Evolutionary conservation across 2,888 invertebrate genomes (phyloP).

Genomic region (Gymnosoma rotundatum): DNA sequence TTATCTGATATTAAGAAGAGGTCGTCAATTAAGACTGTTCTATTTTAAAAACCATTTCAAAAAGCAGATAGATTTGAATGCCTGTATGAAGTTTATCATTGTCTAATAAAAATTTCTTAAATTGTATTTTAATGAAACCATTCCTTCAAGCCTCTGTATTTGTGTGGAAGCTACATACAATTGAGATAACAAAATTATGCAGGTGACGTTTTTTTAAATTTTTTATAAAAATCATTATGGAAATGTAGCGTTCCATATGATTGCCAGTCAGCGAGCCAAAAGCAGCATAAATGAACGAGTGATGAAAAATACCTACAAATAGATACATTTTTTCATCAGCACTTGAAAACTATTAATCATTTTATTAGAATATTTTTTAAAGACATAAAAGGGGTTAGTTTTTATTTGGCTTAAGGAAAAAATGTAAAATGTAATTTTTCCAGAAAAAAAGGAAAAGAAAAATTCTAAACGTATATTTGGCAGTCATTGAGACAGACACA

Average conservation of each 20-base stretch:
- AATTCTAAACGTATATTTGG: background rate
- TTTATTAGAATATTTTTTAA: conserved; percentile 25
- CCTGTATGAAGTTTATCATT: no score
- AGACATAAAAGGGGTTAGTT: conserved; percentile 42
- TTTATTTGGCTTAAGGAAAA: conserved; percentile 1
- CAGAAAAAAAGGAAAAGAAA: background rate
- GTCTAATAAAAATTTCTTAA: background rate
- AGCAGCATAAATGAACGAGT: conserved; percentile 19
- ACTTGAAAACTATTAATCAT: conserved; percentile 67
- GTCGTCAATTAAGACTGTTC: no score
- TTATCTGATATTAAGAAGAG: no score
- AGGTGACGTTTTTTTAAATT: conserved; percentile 55
- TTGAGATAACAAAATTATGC: conserved; percentile 18
- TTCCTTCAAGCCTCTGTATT: conserved; percentile 1
- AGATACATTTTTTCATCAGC: conserved; percentile 17
- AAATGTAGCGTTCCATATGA: conserved; percentile 50
- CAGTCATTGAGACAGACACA: conserved; percentile 13
- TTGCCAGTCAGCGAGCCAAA: conserved; percentile 1
- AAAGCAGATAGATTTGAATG: no score
- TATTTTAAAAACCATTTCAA: no score
- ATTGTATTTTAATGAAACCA: background rate
- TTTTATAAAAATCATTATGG: conserved; percentile 51
- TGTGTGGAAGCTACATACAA: background rate
- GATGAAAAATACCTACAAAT: conserved; percentile 4
- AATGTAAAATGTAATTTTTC: conserved; percentile 21